Evolutionary conservation across 2,888 invertebrate genomes (phyloP), one percentile per base, ranked within the genome.

Genomic region (Cephus runcator): DNA sequence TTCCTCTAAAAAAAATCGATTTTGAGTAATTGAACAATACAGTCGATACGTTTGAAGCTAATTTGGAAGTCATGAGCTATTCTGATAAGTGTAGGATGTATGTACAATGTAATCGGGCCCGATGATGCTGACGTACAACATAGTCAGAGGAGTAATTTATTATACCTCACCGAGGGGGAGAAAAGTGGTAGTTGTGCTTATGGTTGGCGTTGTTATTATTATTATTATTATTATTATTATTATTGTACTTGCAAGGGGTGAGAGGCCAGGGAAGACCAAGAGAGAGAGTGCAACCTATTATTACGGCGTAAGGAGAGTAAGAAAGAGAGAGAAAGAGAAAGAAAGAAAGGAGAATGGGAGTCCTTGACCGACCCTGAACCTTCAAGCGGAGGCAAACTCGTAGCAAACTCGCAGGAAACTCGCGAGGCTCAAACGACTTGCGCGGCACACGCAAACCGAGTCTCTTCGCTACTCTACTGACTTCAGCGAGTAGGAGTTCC

Each of bases 351-450:
- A 34, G 74, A 82, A 81, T 80, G 81, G 82, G 87, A 91, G 91
- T 91, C 91, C 91, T 91, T 91, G 91, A 91, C 91, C 91, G 91
- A 89, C 91, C 91, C 89, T 91, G 91, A 91, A 91, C 91, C 90
- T 84, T 83, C 81, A 85, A 86, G 87, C 56, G 87, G 87, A 85
- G 85, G 85, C 87, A 82, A 87, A 85, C 84, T 84, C 82, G 80
- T 77, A 77, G 85, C 83, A 85, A 71, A 68, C 75, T 76, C 35
- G n/a, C 30, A 12, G 36, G 74, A 30, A 71, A 35, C 36, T 73
- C 69, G 68, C 75, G 77, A 69, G 75, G n/a, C 84, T 83, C 85
- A 81, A 82, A 81, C 85, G 80, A 56, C 56, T 56, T 23, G 56
- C 23, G 23, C 56, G 23, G 23, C 56, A 15, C 56, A 56, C 56